These are phyloP conservation scores for Hydrotaea cyrtoneurina DNA, from an alignment of 2,888 invertebrate genomes.

Conservation along the genomic window DNA sequence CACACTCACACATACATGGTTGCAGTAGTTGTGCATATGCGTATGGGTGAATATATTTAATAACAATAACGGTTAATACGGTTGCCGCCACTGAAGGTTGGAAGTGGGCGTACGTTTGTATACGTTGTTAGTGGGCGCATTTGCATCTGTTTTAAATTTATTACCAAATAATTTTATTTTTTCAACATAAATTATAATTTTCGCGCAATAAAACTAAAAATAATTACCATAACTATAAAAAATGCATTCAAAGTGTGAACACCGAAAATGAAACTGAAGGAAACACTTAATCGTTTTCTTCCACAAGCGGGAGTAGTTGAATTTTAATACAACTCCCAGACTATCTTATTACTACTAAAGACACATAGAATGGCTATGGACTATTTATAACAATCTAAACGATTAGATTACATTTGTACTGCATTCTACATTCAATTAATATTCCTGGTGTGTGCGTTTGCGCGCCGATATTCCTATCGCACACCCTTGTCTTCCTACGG, in stretches of 20 bases:
- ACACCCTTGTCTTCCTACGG: no score
- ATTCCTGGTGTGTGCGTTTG: no score
- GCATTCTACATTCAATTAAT: no score
- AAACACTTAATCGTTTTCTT: no score
- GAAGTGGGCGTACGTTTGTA: neutral
- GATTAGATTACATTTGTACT: no score
- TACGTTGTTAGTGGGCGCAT: neutral
- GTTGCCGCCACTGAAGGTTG: neutral
- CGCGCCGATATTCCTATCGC: no score
- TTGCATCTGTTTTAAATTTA: conserved; percentile 32
- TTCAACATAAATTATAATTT: conserved; percentile 7
- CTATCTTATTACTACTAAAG: no score
- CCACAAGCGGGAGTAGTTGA: no score
- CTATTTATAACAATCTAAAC: no score
- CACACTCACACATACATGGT: neutral
- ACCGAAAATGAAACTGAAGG: no score
- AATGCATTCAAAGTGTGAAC: neutral
- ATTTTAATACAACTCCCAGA: no score
- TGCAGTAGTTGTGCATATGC: neutral
- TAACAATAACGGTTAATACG: conserved; percentile 14
- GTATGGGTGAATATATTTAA: neutral
- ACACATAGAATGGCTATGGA: no score
- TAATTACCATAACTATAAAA: neutral
- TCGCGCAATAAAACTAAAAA: neutral
- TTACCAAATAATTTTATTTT: conserved; percentile 12